Evolutionary conservation across 2,113 vertebrate genomes (phyloP), one percentile per base, ranked within the genome.

Genomic region (Pontoporia blainvillei): DNA sequence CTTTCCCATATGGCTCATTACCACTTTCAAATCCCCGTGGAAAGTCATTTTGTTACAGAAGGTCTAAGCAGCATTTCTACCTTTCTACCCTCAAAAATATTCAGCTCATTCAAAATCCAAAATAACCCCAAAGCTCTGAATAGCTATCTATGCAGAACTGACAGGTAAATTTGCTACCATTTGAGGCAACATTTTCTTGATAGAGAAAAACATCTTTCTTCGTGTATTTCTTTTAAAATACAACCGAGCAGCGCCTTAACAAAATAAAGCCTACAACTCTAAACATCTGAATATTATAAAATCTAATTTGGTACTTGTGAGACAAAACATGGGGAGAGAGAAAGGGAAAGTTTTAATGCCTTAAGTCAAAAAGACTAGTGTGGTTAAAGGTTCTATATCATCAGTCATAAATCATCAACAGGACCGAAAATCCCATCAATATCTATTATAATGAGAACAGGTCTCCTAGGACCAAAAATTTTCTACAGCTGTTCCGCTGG

Each of bases 281-380:
- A 41, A 62, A 81, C 86, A 94, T 83, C 81, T 78, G 83, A 97
- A 92, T 86, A 95, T 39, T 93, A 82, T 66, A 97, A 98, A 97
- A 97, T 62, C 54, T 95, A 90, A 96, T 82, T 84, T 86, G 8
- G 82, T 79, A 97, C 76, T 97, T 91, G 86, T 95, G 92, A 95
- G 93, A 96, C 86, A 96, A 95, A 96, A 90, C 18, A 29, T 57
- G 75, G 36, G 31, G 84, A 90, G 57, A 92, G 36, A 89, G 41
- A 91, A 91, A 61, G 57, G 49, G 67, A 86, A 91, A 87, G 44
- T 75, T 96, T 75, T 14, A 39, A 52, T 66, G 71, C 21, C 49
- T 79, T 93, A 94, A 90, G 71, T 96, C n/a, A 87, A 92, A 96
- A 92, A 84, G 95, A 86, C 69, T 83, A 34, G n/a, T 81, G 59